phyloP scores from a whole-genome alignment of 1,140 invertebrate species.

The Drosophila sturtevanti region DNA sequence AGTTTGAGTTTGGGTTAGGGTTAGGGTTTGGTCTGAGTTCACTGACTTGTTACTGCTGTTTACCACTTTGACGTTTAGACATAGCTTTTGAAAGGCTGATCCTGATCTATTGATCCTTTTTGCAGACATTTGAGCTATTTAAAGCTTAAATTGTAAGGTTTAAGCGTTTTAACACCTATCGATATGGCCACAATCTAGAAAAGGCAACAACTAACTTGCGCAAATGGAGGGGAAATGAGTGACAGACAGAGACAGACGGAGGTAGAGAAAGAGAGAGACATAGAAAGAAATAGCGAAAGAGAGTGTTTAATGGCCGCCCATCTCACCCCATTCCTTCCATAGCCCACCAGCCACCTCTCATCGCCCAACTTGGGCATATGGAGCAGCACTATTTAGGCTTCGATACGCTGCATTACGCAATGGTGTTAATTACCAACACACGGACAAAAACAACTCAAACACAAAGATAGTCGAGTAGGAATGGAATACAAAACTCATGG shows the following conservation, averaged over 20 bases:
- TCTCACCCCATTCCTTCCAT: slow-evolving; percentile 12
- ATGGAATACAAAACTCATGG: slow-evolving; percentile 24
- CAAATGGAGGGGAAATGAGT: slow-evolving; percentile 34
- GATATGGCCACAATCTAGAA: slow-evolving; percentile 33
- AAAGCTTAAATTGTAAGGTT: slow-evolving; percentile 49
- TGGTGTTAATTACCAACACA: slow-evolving; percentile 81
- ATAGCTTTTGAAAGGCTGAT: slow-evolving; percentile 4
- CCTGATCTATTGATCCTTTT: slow-evolving; percentile 37
- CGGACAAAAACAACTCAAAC: slow-evolving; percentile 27
- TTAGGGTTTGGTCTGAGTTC: slow-evolving; percentile 34
- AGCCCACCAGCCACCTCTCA: slow-evolving; percentile 20
- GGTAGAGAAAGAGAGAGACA: slow-evolving; percentile 4
- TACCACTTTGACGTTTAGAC: neutral
- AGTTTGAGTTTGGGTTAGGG: neutral
- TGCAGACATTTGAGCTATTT: slow-evolving; percentile 48
- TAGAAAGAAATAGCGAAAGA: slow-evolving; percentile 5
- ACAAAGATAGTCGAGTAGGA: slow-evolving; percentile 3
- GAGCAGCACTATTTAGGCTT: slow-evolving; percentile 82
- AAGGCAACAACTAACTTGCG: slow-evolving; percentile 51
- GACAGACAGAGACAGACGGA: slow-evolving; percentile 6
- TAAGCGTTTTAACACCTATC: slow-evolving; percentile 66
- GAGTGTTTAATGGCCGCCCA: slow-evolving; percentile 42
- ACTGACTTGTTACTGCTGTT: slow-evolving; percentile 46
- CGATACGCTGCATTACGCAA: slow-evolving; percentile 82
- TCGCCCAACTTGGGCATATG: slow-evolving; percentile 61